Conservation (phyloP, 2,888 invertebrate genomes). For the Lepeophtheirus nordmannii region DNA sequence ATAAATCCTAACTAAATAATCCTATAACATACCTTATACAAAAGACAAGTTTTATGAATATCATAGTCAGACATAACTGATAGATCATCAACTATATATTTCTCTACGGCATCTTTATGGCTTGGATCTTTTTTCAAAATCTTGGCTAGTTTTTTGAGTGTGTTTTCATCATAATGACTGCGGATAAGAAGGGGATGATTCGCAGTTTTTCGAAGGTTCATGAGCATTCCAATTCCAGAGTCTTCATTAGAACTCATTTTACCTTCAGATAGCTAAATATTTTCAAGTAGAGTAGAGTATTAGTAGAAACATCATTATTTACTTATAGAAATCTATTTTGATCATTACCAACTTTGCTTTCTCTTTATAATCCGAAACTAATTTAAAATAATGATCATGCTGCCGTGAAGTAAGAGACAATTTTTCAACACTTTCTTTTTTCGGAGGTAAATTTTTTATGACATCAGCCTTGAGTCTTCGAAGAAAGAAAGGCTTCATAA, state of each 20-base stretch:
- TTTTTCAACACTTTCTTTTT: conserved; percentile 52
- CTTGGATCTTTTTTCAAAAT: conserved; percentile 26
- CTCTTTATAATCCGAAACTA: conserved; percentile 51
- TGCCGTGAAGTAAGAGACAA: conserved; percentile 57
- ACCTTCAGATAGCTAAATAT: conserved; percentile 9
- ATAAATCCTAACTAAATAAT: too few relatives aligned
- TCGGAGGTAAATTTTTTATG: conserved; percentile 56
- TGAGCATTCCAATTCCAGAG: conserved; percentile 51
- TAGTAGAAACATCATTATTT: too few relatives aligned
- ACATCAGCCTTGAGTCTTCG: conserved; percentile 63
- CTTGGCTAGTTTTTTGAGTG: conserved; percentile 41
- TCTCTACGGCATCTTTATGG: conserved; percentile 32
- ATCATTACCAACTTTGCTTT: conserved; percentile 43
- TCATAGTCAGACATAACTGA: conserved; percentile 79
- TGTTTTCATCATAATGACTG: conserved; percentile 51
- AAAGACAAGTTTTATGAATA: conserved; percentile 57
- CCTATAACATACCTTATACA: conserved; percentile 41
- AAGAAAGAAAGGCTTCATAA: conserved; percentile 88
- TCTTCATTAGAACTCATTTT: conserved; percentile 9
- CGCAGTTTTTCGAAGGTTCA: conserved; percentile 79
- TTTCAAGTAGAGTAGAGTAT: too few relatives aligned
- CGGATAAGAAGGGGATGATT: conserved; percentile 81
- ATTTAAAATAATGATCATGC: conserved; percentile 52
- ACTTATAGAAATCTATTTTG: too few relatives aligned
- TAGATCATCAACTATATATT: conserved; percentile 72